phyloP scores from a whole-genome alignment of 2,113 vertebrate species.

The Nerophis ophidion region DNA sequence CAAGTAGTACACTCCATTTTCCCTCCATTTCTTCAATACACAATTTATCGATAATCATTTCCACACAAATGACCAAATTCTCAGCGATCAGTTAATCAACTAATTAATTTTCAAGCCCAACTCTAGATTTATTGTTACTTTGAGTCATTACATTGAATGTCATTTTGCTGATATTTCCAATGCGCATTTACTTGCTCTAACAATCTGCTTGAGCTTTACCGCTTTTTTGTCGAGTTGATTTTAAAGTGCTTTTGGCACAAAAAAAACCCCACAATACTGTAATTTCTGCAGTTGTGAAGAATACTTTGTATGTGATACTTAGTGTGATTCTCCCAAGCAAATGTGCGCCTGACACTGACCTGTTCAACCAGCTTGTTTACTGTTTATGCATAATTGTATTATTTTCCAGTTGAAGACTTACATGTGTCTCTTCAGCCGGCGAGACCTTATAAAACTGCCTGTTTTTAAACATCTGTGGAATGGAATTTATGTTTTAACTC shows the following conservation, averaged over 20 bases:
- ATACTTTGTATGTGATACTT: background rate
- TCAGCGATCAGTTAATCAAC: no score
- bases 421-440: background rate
- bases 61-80: no score
- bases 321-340: background rate
- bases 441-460: background rate
- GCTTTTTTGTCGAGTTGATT: no score
- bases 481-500: background rate
- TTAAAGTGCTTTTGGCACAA: background rate
- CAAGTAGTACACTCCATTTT: no score
- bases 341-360: constrained; percentile 11
- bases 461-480: background rate
- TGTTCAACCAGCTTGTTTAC: constrained; percentile 30
- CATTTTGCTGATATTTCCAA: background rate
- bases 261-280: background rate
- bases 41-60: no score
- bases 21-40: no score
- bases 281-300: background rate
- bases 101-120: no score
- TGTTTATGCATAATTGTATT: background rate
- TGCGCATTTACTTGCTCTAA: background rate
- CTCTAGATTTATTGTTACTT: no score
- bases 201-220: background rate
- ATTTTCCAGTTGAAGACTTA: constrained; percentile 13
- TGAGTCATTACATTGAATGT: no score